Evolutionary conservation across 2,888 invertebrate genomes (phyloP).

Genomic region (Agapostemon virescens): DNA sequence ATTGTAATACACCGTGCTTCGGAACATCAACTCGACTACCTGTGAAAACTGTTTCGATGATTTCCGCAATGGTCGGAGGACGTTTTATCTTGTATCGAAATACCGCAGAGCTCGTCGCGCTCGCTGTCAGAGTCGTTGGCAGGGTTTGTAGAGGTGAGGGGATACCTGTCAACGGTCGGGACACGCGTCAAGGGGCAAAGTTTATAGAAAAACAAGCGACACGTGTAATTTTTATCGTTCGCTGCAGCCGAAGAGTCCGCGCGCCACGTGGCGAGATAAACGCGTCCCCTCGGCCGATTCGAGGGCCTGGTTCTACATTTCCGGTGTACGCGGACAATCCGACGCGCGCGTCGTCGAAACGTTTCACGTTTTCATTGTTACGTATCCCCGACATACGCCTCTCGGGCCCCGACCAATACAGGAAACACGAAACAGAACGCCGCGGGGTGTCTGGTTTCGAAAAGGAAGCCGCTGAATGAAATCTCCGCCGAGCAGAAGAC

Average conservation of each 20-base stretch:
- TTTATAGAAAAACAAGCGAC: slow-evolving; percentile 34
- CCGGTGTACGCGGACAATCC: slow-evolving; percentile 50
- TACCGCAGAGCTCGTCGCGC: background rate
- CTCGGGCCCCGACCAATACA: slow-evolving; percentile 45
- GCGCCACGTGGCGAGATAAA: slow-evolving; percentile 55
- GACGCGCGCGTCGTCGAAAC: slow-evolving; percentile 47
- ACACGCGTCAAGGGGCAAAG: background rate
- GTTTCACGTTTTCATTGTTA: slow-evolving; percentile 52
- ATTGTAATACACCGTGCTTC: background rate
- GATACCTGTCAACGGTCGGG: slow-evolving; percentile 28
- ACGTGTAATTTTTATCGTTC: slow-evolving; percentile 53
- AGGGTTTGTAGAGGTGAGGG: background rate
- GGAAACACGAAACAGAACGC: slow-evolving; percentile 55
- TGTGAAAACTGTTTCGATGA: background rate
- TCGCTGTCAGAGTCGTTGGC: slow-evolving; percentile 21
- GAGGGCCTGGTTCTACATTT: slow-evolving; percentile 45
- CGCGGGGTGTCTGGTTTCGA: slow-evolving; percentile 53
- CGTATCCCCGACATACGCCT: slow-evolving; percentile 33
- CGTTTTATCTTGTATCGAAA: background rate
- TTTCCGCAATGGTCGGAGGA: background rate
- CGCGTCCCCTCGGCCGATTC: slow-evolving; percentile 29
- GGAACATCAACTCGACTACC: background rate
- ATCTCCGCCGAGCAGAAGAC: slow-evolving; percentile 41
- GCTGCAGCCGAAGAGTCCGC: slow-evolving; percentile 18
- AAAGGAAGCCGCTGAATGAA: slow-evolving; percentile 57